Percentiles rank a stretch among this genome's conserved stretches.
Conservation (phyloP, 92 coral and sea anemone genomes). For the Blastomussa wellsi region DNA sequence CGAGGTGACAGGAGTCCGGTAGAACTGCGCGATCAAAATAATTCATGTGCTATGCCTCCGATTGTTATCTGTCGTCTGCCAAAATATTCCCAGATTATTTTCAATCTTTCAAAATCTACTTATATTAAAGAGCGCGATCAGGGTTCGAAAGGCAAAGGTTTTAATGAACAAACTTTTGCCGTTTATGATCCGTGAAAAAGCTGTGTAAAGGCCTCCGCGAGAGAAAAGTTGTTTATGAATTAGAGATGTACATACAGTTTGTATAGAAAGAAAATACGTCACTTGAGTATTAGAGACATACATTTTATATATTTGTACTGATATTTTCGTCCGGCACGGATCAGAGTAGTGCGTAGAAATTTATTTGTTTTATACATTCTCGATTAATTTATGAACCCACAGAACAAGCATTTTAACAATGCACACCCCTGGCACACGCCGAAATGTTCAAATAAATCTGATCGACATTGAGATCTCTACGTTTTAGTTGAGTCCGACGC, state of each 20-base stretch:
- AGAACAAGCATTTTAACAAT: constrained; percentile 19
- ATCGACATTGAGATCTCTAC: not conserved
- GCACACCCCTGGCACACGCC: constrained; percentile 35
- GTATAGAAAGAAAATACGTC: constrained; percentile 42
- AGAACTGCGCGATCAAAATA: constrained; percentile 3
- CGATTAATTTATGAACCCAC: constrained; percentile 67
- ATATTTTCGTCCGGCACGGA: constrained; percentile 51
- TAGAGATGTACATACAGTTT: constrained; percentile 33
- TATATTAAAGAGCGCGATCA: constrained; percentile 9
- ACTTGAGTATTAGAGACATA: constrained; percentile 45
- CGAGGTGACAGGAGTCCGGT: constrained; percentile 20
- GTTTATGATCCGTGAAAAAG: not conserved
- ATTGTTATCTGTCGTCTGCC: constrained; percentile 24
- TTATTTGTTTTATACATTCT: constrained; percentile 60
- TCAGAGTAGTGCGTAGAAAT: constrained; percentile 42
- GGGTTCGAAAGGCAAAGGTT: not conserved
- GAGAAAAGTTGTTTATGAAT: constrained; percentile 30
- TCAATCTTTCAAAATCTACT: constrained; percentile 28
- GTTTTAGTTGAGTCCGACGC: not conserved
- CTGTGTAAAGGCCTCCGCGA: constrained; percentile 8
- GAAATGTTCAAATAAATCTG: constrained; percentile 26
- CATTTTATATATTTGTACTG: constrained; percentile 57
- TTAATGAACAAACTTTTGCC: not conserved
- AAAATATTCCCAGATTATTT: constrained; percentile 16
- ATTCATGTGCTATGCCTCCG: not conserved